Conservation (phyloP, 2,888 invertebrate species). For the Philaethria dido region DNA sequence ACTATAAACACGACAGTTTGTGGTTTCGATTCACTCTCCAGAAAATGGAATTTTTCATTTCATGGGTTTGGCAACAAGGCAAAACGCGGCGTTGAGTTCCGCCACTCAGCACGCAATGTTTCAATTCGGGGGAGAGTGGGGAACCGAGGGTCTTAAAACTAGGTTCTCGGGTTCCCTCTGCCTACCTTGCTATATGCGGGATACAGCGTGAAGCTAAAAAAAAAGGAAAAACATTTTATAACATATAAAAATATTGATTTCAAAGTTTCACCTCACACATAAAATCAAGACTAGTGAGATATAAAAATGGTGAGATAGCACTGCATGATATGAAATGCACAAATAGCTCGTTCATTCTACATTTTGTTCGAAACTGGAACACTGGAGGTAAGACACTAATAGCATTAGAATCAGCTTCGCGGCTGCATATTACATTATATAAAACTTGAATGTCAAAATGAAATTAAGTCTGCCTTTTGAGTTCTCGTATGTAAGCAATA, state of each 20-base stretch:
- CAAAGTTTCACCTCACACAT: conserved; percentile 3
- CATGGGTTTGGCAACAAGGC: too few relatives aligned
- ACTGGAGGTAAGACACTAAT: conserved; percentile 31
- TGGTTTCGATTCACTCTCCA: too few relatives aligned
- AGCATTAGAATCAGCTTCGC: conserved; percentile 33
- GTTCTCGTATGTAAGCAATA: conserved; percentile 17
- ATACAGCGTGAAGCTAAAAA: too few relatives aligned
- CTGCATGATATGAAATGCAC: conserved; percentile 32
- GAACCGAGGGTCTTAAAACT: too few relatives aligned
- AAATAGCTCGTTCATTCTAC: conserved; percentile 30
- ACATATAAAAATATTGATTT: not conserved
- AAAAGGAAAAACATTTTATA: not conserved
- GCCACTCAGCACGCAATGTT: too few relatives aligned
- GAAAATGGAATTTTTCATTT: too few relatives aligned
- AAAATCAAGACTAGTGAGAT: conserved; percentile 22
- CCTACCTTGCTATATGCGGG: too few relatives aligned
- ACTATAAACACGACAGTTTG: too few relatives aligned
- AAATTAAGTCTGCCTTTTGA: conserved; percentile 9
- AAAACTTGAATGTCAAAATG: conserved; percentile 9
- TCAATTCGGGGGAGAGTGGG: too few relatives aligned
- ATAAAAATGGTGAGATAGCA: conserved; percentile 36
- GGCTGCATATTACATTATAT: conserved; percentile 26
- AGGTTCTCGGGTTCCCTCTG: too few relatives aligned
- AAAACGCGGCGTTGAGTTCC: too few relatives aligned
- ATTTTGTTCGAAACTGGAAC: conserved; percentile 37